A percentile compares a stretch with the other conserved stretches of the same genome.
These are phyloP conservation scores for Schizotus pectinicornis DNA, from an alignment of 2,888 invertebrate species.

Conservation along the genomic window DNA sequence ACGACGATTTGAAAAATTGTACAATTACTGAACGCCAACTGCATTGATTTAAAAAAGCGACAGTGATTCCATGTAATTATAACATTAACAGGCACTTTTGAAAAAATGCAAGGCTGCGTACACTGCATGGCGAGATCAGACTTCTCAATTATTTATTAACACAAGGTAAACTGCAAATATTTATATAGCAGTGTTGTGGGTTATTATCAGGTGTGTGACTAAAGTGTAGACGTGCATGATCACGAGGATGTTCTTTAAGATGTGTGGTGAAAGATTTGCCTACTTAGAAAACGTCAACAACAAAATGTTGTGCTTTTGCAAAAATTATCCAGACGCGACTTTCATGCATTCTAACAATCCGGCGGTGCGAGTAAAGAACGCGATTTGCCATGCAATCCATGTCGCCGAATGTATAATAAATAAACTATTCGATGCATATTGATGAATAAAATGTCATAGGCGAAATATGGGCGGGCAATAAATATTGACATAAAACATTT, in stretches of 20 bases:
- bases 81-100: constrained; percentile 4
- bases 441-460: neutral
- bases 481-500: constrained; percentile 19
- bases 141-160: constrained; percentile 31
- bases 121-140: constrained; percentile 20
- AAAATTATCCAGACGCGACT: too few relatives aligned
- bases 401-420: too few relatives aligned
- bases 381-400: too few relatives aligned
- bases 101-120: constrained; percentile 20
- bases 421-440: too few relatives aligned
- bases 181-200: constrained; percentile 14
- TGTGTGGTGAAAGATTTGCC: too few relatives aligned
- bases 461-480: neutral
- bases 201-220: constrained; percentile 15
- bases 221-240: too few relatives aligned
- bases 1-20: constrained; percentile 10
- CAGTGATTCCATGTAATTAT: constrained; percentile 23
- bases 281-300: too few relatives aligned
- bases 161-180: constrained; percentile 34
- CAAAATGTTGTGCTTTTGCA: too few relatives aligned
- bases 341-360: too few relatives aligned
- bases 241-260: too few relatives aligned
- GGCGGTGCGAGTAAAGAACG: too few relatives aligned
- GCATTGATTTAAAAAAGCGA: constrained; percentile 3
- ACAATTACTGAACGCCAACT: neutral